Conservation (phyloP, 2,113 vertebrate genomes). For the Calyptommatus sinebrachiatus region DNA sequence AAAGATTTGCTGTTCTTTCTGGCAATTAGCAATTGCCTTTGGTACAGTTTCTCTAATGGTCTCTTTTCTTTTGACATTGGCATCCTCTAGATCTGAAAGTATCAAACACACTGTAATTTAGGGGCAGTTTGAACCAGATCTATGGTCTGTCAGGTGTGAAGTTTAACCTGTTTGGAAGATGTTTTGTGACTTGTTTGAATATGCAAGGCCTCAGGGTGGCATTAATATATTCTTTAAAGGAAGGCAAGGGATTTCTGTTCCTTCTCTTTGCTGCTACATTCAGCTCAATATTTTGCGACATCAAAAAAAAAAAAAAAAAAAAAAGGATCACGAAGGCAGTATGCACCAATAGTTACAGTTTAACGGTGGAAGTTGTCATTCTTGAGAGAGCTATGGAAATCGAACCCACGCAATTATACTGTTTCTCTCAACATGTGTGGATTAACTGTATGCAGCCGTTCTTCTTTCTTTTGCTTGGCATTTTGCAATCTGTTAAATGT, state of each 20-base stretch:
- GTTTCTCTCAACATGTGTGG: background rate
- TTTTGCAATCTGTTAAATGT: background rate
- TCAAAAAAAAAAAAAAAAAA: slow-evolving; percentile 38
- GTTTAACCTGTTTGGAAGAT: slow-evolving; percentile 9
- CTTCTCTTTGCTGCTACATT: too few relatives aligned
- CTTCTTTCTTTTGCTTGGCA: background rate
- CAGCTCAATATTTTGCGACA: slow-evolving; percentile 25
- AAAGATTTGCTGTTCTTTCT: too few relatives aligned
- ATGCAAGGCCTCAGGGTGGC: slow-evolving; percentile 34
- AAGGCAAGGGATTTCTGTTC: slow-evolving; percentile 11
- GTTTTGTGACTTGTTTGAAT: slow-evolving; percentile 31
- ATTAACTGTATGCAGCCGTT: background rate
- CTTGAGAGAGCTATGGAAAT: slow-evolving; percentile 8
- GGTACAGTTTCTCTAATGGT: too few relatives aligned
- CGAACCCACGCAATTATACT: background rate
- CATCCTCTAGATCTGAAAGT: background rate
- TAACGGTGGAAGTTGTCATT: slow-evolving; percentile 44
- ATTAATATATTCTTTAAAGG: slow-evolving; percentile 28
- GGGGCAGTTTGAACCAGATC: slow-evolving; percentile 37
- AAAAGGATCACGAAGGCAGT: background rate
- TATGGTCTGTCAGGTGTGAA: rapidly evolving
- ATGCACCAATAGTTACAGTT: slow-evolving; percentile 26
- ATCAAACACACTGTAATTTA: background rate
- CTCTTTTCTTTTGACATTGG: too few relatives aligned
- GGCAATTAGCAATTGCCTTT: too few relatives aligned